Evolutionary conservation across 2,888 invertebrate species (phyloP).

Genomic region (Rhyacophila evoluta): DNA sequence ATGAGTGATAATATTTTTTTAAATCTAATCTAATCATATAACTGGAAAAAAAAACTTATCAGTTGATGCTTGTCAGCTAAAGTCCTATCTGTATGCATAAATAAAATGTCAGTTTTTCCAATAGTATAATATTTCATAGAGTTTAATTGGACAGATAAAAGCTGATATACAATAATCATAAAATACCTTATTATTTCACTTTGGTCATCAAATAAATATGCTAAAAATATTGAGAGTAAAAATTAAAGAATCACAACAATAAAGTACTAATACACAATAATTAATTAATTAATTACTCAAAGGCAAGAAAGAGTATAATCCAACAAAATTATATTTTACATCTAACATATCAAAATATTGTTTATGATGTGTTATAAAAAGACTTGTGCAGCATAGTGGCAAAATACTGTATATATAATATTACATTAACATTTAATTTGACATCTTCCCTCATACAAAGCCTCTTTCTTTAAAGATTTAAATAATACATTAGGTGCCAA

Average conservation of each 20-base stretch:
- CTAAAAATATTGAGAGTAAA: constrained; percentile 30
- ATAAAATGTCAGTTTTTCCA: constrained; percentile 23
- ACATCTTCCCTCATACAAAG: no score
- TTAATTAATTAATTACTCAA: background rate
- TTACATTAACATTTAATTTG: background rate
- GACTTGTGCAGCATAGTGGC: background rate
- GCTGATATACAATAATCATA: constrained; percentile 41
- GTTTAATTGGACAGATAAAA: constrained; percentile 36
- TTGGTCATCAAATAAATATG: constrained; percentile 47
- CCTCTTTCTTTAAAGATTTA: no score
- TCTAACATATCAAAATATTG: background rate
- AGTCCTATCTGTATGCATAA: no score
- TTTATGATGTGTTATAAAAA: background rate
- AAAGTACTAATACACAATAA: background rate
- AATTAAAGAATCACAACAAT: constrained; percentile 26
- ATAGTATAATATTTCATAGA: constrained; percentile 33
- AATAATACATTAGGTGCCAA: no score
- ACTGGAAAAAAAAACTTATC: no score
- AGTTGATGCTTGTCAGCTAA: no score
- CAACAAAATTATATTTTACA: background rate
- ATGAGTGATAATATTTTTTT: no score
- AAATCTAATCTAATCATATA: no score
- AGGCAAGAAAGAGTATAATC: background rate
- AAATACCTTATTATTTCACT: constrained; percentile 53
- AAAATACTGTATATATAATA: background rate